These are phyloP conservation scores for Petrocephalus microphthalmus DNA, from an alignment of 2,113 vertebrate genomes.

Conservation along the genomic window DNA sequence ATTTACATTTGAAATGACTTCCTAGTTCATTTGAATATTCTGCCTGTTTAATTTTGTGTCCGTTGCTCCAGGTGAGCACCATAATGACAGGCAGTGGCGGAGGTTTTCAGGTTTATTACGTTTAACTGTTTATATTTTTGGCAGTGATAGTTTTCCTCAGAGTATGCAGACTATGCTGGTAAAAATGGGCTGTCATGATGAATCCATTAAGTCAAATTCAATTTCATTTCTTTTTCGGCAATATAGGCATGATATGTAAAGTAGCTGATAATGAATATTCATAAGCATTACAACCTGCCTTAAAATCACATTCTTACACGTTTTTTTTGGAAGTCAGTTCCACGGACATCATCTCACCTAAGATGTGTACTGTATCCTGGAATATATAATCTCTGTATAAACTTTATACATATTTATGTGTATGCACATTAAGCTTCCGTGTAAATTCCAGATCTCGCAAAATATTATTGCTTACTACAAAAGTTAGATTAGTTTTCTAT, in stretches of 20 bases:
- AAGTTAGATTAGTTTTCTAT: slow-evolving; percentile 23
- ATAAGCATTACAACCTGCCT: neutral
- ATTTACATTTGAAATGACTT: slow-evolving; percentile 5
- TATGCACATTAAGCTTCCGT: slow-evolving; percentile 34
- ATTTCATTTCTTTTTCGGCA: neutral
- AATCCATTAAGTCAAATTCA: neutral
- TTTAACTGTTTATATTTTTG: neutral
- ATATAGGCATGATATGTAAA: neutral
- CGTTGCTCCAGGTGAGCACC: neutral
- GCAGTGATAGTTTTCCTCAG: neutral
- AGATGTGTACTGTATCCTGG: neutral
- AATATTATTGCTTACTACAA: slow-evolving; percentile 65
- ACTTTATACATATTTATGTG: neutral
- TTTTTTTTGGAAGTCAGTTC: neutral
- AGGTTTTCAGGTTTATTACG: neutral
- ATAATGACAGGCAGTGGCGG: neutral
- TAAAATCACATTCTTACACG: neutral
- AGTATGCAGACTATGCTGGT: neutral
- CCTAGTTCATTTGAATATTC: neutral
- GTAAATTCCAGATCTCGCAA: slow-evolving; percentile 63
- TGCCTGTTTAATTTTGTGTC: neutral
- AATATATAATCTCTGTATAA: neutral
- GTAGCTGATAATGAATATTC: neutral
- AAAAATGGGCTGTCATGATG: neutral
- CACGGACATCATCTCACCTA: neutral